Conservation (phyloP, 2,797 vertebrate genomes). For the Podarcis lilfordi region DNA sequence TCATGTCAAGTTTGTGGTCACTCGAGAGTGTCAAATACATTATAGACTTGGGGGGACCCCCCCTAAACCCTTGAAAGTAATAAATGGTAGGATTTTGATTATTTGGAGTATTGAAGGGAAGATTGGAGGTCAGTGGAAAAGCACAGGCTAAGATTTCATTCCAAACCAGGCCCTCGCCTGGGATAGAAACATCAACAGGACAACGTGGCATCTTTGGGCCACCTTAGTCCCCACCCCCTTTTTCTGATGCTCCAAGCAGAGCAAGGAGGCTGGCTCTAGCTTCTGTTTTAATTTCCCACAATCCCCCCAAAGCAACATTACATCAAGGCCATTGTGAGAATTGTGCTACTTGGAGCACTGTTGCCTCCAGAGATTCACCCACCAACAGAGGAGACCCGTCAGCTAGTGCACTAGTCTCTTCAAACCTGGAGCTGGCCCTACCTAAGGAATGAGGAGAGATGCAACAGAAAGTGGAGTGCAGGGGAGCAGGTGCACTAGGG, state of each 20-base stretch:
- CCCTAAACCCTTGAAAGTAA: too few relatives aligned
- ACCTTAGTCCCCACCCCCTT: too few relatives aligned
- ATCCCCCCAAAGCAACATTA: neutral
- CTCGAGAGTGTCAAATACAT: too few relatives aligned
- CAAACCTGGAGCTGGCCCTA: neutral
- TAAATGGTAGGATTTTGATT: too few relatives aligned
- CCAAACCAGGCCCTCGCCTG: too few relatives aligned
- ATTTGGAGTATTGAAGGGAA: too few relatives aligned
- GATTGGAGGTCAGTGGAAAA: too few relatives aligned
- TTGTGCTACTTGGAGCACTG: neutral
- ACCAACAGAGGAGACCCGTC: neutral
- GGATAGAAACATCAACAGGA: neutral
- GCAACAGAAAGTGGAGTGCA: neutral
- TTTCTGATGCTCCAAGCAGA: neutral
- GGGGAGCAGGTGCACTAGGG: neutral
- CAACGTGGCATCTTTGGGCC: neutral
- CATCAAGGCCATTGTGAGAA: neutral
- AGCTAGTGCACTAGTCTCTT: neutral
- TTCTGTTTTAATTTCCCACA: neutral
- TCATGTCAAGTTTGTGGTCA: neutral
- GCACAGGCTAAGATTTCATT: too few relatives aligned
- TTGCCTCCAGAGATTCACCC: neutral
- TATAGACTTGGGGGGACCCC: too few relatives aligned
- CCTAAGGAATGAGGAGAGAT: neutral
- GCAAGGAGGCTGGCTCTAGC: neutral